Evolutionary conservation across 1,140 invertebrate species (phyloP).

Genomic region (Epicauta chinensis): DNA sequence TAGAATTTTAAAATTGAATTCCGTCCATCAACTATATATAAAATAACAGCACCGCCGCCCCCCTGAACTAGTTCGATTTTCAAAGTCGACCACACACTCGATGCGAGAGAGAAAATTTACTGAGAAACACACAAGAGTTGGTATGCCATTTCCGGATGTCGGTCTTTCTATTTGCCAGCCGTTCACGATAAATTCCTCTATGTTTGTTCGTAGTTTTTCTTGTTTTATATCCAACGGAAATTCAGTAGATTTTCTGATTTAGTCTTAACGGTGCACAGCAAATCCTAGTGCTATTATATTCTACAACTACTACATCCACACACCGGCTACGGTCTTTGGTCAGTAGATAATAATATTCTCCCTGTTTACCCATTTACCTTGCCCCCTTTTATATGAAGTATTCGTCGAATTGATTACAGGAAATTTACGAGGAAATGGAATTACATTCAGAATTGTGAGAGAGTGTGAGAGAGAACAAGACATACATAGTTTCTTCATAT

Average conservation of each 20-base stretch:
- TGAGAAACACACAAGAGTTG: neutral
- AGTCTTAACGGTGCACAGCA: no score
- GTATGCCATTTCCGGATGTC: slow-evolving; percentile 12
- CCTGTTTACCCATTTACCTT: slow-evolving; percentile 1
- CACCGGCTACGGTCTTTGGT: no score
- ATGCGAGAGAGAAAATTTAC: no score
- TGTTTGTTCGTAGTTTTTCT: neutral
- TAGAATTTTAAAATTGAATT: slow-evolving; percentile 8
- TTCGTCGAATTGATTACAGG: slow-evolving; percentile 17
- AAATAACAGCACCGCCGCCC: no score
- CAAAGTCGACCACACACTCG: no score
- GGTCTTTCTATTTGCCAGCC: slow-evolving; percentile 3
- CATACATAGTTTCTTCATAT: slow-evolving; percentile 11
- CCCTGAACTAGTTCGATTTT: no score
- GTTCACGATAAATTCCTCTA: slow-evolving; percentile 12
- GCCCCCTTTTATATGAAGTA: slow-evolving; percentile 8
- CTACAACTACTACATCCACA: no score
- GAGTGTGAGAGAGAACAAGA: slow-evolving; percentile 21
- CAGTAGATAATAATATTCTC: neutral
- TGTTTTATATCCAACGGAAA: slow-evolving; percentile 2
- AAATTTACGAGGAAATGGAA: slow-evolving; percentile 24
- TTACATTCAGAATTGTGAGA: no score
- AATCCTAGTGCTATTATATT: no score
- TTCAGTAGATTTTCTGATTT: neutral
- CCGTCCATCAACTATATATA: neutral